These are phyloP conservation scores for Eclectus roratus DNA, from an alignment of 2,113 vertebrate genomes.

Conservation along the genomic window DNA sequence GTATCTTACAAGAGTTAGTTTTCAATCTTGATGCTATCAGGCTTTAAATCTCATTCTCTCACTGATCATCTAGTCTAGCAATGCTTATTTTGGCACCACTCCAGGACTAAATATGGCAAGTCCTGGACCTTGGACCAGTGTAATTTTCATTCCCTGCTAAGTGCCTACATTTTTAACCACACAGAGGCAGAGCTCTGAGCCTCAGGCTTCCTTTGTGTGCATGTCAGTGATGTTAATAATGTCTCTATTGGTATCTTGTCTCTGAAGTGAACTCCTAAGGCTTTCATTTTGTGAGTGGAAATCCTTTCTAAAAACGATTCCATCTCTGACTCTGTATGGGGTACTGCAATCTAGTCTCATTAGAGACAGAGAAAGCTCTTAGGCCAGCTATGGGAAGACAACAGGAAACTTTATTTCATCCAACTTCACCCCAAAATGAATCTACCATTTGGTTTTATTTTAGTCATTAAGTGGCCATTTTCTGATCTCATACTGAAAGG, in stretches of 20 bases:
- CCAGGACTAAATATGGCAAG: conserved; percentile 67
- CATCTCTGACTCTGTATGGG: conserved; percentile 47
- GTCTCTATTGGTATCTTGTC: conserved; percentile 70
- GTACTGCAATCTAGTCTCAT: conserved; percentile 54
- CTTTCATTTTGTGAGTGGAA: conserved; percentile 64
- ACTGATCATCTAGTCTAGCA: conserved; percentile 23
- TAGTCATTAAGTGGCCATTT: neutral
- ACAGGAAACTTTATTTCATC: conserved; percentile 51
- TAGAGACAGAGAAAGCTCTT: conserved; percentile 45
- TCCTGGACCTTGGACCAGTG: conserved; percentile 45
- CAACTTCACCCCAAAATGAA: conserved; percentile 27
- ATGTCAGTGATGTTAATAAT: conserved; percentile 72
- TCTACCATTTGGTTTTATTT: neutral
- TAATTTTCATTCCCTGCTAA: conserved; percentile 73
- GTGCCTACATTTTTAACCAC: conserved; percentile 68
- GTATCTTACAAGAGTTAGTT: neutral
- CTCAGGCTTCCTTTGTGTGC: conserved; percentile 66
- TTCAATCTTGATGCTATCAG: neutral
- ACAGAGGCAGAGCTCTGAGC: conserved; percentile 61
- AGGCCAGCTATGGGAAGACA: conserved; percentile 48
- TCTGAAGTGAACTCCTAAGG: conserved; percentile 68
- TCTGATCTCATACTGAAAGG: neutral
- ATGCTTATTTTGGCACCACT: conserved; percentile 61
- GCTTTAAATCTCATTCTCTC: neutral
- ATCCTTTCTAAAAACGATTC: conserved; percentile 55